Conservation (phyloP, 2,888 invertebrate species). For the Oscheius myriophilus region DNA sequence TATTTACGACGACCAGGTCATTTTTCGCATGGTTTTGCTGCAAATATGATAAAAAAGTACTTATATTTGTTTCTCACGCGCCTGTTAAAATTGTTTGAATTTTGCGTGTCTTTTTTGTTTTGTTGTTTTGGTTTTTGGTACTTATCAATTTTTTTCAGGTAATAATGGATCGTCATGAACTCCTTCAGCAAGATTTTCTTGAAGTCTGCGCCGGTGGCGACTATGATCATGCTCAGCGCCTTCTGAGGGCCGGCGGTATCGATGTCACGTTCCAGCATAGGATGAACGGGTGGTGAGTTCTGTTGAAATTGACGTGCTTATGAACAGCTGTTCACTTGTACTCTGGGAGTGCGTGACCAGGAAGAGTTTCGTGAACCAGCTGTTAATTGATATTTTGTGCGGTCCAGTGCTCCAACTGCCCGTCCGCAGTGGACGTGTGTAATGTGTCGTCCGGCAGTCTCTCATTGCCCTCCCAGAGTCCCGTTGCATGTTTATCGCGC, state of each 20-base stretch:
- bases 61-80: too few relatives aligned
- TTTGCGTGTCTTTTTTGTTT: too few relatives aligned
- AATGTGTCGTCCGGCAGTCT: neutral
- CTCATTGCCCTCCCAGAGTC: neutral
- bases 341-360: too few relatives aligned
- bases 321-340: too few relatives aligned
- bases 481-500: neutral
- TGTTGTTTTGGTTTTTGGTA: too few relatives aligned
- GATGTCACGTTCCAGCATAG: constrained; percentile 45
- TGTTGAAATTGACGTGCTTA: neutral
- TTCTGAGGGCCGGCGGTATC: constrained; percentile 43
- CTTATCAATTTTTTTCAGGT: neutral
- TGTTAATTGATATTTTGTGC: neutral
- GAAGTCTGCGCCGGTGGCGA: constrained; percentile 50
- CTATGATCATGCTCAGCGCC: constrained; percentile 33
- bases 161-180: neutral
- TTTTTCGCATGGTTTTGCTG: too few relatives aligned
- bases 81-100: too few relatives aligned
- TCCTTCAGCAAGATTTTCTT: constrained; percentile 43
- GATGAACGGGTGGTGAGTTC: constrained; percentile 52
- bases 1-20: too few relatives aligned
- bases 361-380: neutral
- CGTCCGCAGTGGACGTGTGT: too few relatives aligned
- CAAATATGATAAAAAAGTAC: too few relatives aligned
- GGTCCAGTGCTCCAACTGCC: too few relatives aligned